These are phyloP conservation scores for Ophion ventricosus DNA, from an alignment of 2,888 invertebrate species.

Conservation along the genomic window DNA sequence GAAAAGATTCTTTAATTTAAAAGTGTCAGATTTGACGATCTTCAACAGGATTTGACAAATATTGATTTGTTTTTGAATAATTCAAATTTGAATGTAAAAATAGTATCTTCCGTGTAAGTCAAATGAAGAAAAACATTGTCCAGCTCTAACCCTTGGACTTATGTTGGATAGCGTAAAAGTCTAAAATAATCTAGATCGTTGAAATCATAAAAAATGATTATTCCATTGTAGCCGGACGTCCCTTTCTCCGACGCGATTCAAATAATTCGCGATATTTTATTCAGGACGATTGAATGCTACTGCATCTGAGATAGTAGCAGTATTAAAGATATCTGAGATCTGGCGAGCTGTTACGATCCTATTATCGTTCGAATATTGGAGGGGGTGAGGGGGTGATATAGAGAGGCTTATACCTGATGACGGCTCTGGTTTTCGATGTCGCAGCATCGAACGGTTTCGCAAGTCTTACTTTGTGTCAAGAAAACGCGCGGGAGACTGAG, in stretches of 20 bases:
- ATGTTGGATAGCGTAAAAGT: too few species aligned
- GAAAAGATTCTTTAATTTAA: too few species aligned
- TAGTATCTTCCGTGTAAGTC: too few species aligned
- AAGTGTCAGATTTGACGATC: too few species aligned
- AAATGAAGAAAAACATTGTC: too few species aligned
- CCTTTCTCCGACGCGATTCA: conserved; percentile 14
- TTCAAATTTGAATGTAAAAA: too few species aligned
- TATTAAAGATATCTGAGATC: conserved; percentile 48
- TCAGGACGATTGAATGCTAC: too few species aligned
- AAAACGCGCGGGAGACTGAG: background rate
- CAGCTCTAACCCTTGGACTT: too few species aligned
- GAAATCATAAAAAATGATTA: conserved; percentile 17
- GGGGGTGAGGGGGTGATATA: conserved; percentile 26
- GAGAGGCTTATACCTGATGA: conserved; percentile 49
- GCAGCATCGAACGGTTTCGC: conserved; percentile 53
- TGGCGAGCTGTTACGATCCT: conserved; percentile 55
- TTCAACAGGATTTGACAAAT: too few species aligned
- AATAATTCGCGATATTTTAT: conserved; percentile 27
- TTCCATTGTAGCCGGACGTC: conserved; percentile 6
- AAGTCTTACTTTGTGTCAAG: conserved; percentile 34
- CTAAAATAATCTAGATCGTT: too few species aligned
- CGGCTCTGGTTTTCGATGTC: conserved; percentile 29
- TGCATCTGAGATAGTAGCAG: conserved; percentile 12
- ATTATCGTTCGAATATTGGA: conserved; percentile 45
- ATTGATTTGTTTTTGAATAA: too few species aligned